Percentiles rank a stretch among this genome's conserved stretches.
phyloP scores from a whole-genome alignment of 2,888 invertebrate species.

The Nycteola revayana region DNA sequence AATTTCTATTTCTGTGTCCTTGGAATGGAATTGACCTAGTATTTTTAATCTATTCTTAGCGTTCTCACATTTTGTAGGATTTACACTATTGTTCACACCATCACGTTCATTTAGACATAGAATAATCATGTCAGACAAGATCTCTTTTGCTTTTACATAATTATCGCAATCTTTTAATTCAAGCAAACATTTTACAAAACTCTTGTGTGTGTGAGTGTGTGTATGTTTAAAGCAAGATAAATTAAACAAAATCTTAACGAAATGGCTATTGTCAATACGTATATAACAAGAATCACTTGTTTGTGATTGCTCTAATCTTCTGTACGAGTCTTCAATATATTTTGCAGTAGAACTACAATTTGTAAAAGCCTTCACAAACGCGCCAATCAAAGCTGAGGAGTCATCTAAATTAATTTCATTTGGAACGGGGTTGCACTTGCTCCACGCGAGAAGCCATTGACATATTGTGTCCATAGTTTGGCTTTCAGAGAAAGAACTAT shows the following conservation, averaged over 20 bases:
- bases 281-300: neutral
- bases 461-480: slow-evolving; percentile 6
- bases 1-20: too few relatives aligned
- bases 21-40: too few relatives aligned
- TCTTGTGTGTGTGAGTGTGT: slow-evolving; percentile 1
- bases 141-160: slow-evolving; percentile 9
- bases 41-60: too few relatives aligned
- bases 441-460: slow-evolving; percentile 5
- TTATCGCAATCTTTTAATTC: slow-evolving; percentile 5
- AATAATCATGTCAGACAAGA: too few relatives aligned
- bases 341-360: slow-evolving; percentile 6
- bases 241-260: slow-evolving; percentile 5
- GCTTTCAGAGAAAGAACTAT: slow-evolving; percentile 7
- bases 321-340: slow-evolving; percentile 2
- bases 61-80: too few relatives aligned
- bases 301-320: slow-evolving; percentile 1
- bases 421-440: slow-evolving; percentile 8
- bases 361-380: slow-evolving; percentile 10
- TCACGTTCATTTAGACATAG: too few relatives aligned
- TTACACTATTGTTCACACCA: too few relatives aligned
- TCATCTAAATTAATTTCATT: slow-evolving; percentile 9
- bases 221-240: slow-evolving; percentile 5
- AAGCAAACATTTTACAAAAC: slow-evolving; percentile 8
- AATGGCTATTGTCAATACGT: slow-evolving; percentile 3
- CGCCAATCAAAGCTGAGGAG: slow-evolving; percentile 7